phyloP scores from a whole-genome alignment of 1,140 invertebrate species.

The Drosophila willistoni region DNA sequence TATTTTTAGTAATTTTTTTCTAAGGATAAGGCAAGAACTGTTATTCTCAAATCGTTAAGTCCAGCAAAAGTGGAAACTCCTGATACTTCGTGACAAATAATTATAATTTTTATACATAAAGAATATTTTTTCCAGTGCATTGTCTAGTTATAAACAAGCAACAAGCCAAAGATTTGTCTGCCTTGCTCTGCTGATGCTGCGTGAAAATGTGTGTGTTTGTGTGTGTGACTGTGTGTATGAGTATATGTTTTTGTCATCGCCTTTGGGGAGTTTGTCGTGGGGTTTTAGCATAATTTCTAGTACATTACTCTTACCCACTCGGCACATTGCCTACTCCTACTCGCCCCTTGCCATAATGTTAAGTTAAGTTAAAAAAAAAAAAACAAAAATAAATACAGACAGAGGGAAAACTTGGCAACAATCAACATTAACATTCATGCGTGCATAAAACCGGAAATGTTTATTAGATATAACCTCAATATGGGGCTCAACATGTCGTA shows the following conservation, averaged over 20 bases:
- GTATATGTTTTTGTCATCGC: conserved; percentile 38
- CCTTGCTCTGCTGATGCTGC: not conserved
- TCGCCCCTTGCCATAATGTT: conserved; percentile 38
- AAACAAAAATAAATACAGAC: not conserved
- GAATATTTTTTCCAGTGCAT: conserved; percentile 25
- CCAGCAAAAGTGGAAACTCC: no score
- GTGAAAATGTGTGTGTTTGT: conserved; percentile 4
- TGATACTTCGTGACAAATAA: no score
- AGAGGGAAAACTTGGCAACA: conserved; percentile 56
- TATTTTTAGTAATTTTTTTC: no score
- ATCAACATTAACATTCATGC: conserved; percentile 76
- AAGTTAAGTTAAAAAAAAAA: conserved; percentile 33
- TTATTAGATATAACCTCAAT: conserved; percentile 68
- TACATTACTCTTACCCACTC: conserved; percentile 50
- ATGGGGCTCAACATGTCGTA: conserved; percentile 41
- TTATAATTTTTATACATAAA: no score
- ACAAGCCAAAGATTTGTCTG: conserved; percentile 42
- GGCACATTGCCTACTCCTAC: not conserved
- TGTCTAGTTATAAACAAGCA: conserved; percentile 52
- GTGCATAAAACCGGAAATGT: conserved; percentile 65
- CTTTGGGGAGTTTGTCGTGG: conserved; percentile 35
- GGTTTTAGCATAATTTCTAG: conserved; percentile 67
- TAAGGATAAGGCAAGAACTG: no score
- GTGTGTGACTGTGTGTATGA: conserved; percentile 25
- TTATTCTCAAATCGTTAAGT: no score